A percentile compares a stretch with the other conserved stretches of the same genome.
Evolutionary conservation across 2,888 invertebrate genomes (phyloP).

Genomic region (Ptychoptera albimana): DNA sequence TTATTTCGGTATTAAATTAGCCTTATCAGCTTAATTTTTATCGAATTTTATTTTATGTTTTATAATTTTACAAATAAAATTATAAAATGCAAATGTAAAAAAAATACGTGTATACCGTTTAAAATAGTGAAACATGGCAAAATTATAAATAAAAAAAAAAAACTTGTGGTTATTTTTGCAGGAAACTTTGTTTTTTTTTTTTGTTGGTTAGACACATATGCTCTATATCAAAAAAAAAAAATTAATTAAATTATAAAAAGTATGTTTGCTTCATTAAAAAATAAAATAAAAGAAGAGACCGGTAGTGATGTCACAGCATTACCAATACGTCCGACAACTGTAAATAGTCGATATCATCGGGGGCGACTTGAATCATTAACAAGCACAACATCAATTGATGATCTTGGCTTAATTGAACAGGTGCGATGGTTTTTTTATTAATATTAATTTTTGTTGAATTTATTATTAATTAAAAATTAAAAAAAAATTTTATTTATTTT

Average conservation of each 20-base stretch:
- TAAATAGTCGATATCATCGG: slow-evolving; percentile 19
- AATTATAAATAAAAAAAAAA: no score
- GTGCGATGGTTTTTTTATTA: slow-evolving; percentile 9
- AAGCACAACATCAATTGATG: slow-evolving; percentile 25
- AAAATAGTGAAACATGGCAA: no score
- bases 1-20: no score
- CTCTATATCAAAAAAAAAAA: background rate
- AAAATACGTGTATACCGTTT: no score
- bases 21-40: no score
- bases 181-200: no score
- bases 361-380: slow-evolving; percentile 14
- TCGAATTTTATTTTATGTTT: no score
- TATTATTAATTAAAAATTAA: background rate
- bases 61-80: no score
- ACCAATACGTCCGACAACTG: slow-evolving; percentile 17
- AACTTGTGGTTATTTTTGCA: no score
- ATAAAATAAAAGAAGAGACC: slow-evolving; percentile 79
- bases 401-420: slow-evolving; percentile 16
- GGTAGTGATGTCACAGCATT: slow-evolving; percentile 53
- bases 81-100: no score
- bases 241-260: slow-evolving; percentile 5
- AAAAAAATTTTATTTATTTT: background rate
- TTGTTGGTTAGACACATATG: no score
- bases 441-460: background rate
- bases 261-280: slow-evolving; percentile 80